Evolutionary conservation across 2,797 vertebrate genomes (phyloP), one percentile per base, ranked within the genome.

Genomic region (Vespertilio murinus): DNA sequence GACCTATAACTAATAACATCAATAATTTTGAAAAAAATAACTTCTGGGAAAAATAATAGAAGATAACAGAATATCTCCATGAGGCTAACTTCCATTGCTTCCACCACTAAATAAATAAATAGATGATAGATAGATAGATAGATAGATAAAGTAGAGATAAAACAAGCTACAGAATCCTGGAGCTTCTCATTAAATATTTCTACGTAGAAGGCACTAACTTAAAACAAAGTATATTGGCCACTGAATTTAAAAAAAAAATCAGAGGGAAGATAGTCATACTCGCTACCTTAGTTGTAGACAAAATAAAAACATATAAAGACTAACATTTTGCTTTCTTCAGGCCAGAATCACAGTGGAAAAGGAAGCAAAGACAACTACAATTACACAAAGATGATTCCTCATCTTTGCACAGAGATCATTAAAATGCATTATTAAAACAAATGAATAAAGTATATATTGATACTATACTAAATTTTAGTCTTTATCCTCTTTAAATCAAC

Each of bases 51-150:
- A 94, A 13, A 5, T 78, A 70, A 73, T 30, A 78, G 42, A 54
- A 84, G 17, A 18, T 59, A 91, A 84, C 5, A 71, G 28, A 70
- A 64, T 14, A 82, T 88, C 3, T 12, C 1, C 20, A 33, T 20
- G 4, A 78, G 23, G 3, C 2, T 73, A 38, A 47, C 1, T 25
- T 2, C 6, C 2, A 3, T 30, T 0, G 14, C 8, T 8, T 3
- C 9, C 9, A 69, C 20, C 33, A 45, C 6, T 10, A 65, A 23
- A 30, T 25, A 47, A 40, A 1, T 13, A 35, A 59, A 59, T 30
- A 61, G 28, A 22, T 5, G 35, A 33, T 17, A 35, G 4, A 67
- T 3, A 35, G 4, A 65, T 8, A 65, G 8, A 65, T 49, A 18
- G 2, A 33, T 23, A 47, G 8, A 45, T 13, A 17, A 2, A 54